Evolutionary conservation across 2,888 invertebrate genomes (phyloP).

Genomic region (Prosopocoilus inquinatus): DNA sequence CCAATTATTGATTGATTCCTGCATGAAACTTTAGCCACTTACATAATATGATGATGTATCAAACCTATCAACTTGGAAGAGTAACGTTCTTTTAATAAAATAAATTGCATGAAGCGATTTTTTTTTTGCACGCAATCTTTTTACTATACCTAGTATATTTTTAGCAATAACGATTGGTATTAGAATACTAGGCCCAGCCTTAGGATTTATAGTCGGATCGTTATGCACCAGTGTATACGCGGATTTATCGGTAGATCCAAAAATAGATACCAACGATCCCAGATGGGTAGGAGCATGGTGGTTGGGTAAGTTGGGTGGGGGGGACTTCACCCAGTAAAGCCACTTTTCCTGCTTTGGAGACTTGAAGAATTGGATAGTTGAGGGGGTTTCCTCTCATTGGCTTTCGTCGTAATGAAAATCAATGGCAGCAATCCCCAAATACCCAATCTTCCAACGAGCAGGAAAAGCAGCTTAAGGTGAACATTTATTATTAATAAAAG

Average conservation of each 20-base stretch:
- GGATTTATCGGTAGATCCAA: constrained; percentile 71
- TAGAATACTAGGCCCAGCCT: constrained; percentile 84
- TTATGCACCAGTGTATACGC: constrained; percentile 86
- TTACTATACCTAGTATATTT: background rate
- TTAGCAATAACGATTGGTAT: constrained; percentile 90
- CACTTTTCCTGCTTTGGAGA: too few relatives aligned
- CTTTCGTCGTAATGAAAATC: too few relatives aligned
- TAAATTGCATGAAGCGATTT: background rate
- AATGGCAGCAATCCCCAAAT: too few relatives aligned
- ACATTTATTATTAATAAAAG: constrained; percentile 3
- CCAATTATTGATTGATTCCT: too few relatives aligned
- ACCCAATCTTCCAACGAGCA: too few relatives aligned
- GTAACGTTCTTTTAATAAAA: background rate
- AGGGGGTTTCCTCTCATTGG: too few relatives aligned
- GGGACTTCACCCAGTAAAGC: background rate
- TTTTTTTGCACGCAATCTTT: background rate
- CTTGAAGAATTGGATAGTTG: too few relatives aligned
- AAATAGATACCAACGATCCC: constrained; percentile 76
- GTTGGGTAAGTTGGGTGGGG: constrained; percentile 77
- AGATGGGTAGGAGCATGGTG: constrained; percentile 98
- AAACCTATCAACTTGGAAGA: too few relatives aligned
- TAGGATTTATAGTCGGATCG: constrained; percentile 87
- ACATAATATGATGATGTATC: too few relatives aligned
- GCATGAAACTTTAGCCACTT: too few relatives aligned
- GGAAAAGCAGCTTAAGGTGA: background rate